Percentiles rank a stretch among this genome's conserved stretches.
phyloP scores from a whole-genome alignment of 2,888 invertebrate species.

The Drosophila falleni region DNA sequence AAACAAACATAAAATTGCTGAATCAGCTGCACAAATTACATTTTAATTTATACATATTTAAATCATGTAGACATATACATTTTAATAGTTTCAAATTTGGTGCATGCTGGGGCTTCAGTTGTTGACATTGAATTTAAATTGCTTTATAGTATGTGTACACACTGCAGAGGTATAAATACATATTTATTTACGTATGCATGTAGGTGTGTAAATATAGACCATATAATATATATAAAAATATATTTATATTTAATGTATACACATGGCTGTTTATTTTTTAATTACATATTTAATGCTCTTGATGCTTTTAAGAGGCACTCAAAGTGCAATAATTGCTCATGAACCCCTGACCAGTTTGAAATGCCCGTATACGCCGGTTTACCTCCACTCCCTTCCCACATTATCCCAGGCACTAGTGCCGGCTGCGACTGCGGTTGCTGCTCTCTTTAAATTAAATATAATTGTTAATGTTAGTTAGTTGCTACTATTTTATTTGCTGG shows the following conservation, averaged over 20 bases:
- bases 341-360: conserved; percentile 61
- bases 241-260: conserved; percentile 15
- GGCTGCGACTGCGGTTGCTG: conserved; percentile 6
- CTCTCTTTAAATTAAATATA: conserved; percentile 34
- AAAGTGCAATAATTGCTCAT: conserved; percentile 76
- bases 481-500: conserved; percentile 33
- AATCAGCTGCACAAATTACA: conserved; percentile 44
- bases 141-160: conserved; percentile 27
- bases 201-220: conserved; percentile 8
- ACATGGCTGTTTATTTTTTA: conserved; percentile 38
- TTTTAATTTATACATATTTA: not conserved
- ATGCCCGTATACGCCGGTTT: conserved; percentile 2
- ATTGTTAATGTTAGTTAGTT: conserved; percentile 43
- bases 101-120: conserved; percentile 25
- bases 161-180: conserved; percentile 5
- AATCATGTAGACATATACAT: conserved; percentile 4
- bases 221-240: conserved; percentile 4
- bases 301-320: conserved; percentile 55
- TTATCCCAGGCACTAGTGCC: conserved; percentile 10
- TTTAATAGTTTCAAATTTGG: conserved; percentile 50
- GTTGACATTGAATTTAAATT: conserved; percentile 65
- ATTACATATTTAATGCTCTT: conserved; percentile 56
- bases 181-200: conserved; percentile 1
- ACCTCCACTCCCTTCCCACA: not conserved
- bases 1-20: conserved; percentile 32